Percentiles rank a stretch among this genome's conserved stretches.
Evolutionary conservation across 2,888 invertebrate genomes (phyloP).

Genomic region (Lepeophtheirus nordmannii): DNA sequence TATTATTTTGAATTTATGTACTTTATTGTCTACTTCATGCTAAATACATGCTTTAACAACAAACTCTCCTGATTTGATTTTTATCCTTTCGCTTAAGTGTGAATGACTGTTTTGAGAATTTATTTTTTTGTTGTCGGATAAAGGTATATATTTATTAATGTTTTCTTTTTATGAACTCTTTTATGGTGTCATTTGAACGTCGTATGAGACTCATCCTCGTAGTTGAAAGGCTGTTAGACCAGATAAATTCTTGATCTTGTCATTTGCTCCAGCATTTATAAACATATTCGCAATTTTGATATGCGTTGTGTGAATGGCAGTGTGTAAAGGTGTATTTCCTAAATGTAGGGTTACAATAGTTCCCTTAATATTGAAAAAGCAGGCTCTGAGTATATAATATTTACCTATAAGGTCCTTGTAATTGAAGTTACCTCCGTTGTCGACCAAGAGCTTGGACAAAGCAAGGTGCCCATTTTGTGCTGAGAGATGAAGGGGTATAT

Average conservation of each 20-base stretch:
- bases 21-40: too few species aligned
- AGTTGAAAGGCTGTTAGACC: slow-evolving; percentile 13
- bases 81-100: too few species aligned
- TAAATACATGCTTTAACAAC: too few species aligned
- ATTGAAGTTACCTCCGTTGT: slow-evolving; percentile 6
- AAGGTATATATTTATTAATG: too few species aligned
- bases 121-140: too few species aligned
- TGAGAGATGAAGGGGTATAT: background rate
- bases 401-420: slow-evolving; percentile 17
- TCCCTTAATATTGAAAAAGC: background rate
- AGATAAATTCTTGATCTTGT: background rate
- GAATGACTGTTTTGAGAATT: too few species aligned
- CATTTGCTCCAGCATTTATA: slow-evolving; percentile 9
- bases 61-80: too few species aligned
- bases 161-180: too few species aligned
- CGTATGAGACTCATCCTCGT: background rate
- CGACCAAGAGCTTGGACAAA: slow-evolving; percentile 8
- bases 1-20: too few species aligned
- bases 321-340: slow-evolving; percentile 20
- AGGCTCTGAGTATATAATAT: too few species aligned
- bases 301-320: slow-evolving; percentile 7
- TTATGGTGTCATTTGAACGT: background rate
- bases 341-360: background rate
- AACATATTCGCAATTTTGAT: slow-evolving; percentile 9
- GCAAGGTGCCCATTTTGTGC: slow-evolving; percentile 17